Conservation (phyloP, 2,888 invertebrate genomes). For the Campoletis raptor region DNA sequence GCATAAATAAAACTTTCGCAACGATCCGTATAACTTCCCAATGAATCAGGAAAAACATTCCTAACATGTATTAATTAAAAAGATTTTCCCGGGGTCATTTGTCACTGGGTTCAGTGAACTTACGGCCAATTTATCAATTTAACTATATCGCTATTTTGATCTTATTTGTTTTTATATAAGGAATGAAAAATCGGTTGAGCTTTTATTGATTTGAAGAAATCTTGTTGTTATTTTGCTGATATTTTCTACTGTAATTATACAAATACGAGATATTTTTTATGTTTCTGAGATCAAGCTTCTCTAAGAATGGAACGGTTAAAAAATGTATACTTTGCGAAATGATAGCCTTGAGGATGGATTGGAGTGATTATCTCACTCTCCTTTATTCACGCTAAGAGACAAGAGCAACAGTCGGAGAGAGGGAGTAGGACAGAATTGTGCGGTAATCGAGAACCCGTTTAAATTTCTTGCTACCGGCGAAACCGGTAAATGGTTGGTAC, state of each 20-base stretch:
- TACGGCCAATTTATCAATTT: neutral
- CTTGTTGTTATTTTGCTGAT: neutral
- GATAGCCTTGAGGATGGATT: conserved; percentile 56
- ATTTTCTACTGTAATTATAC: neutral
- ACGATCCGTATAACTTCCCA: neutral
- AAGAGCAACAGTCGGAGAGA: conserved; percentile 17
- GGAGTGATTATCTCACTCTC: conserved; percentile 55
- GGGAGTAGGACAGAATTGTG: neutral
- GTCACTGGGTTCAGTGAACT: neutral
- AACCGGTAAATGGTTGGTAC: conserved; percentile 66
- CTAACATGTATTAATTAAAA: conserved; percentile 5
- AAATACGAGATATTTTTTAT: neutral
- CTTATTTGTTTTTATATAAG: too few relatives aligned
- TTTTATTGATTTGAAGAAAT: neutral
- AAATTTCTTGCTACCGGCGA: conserved; percentile 68
- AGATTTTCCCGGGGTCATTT: neutral
- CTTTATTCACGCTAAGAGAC: conserved; percentile 25
- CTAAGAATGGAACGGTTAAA: neutral
- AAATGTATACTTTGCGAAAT: conserved; percentile 41
- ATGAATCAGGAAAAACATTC: neutral
- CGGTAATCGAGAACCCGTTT: conserved; percentile 69
- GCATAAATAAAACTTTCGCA: conserved; percentile 43
- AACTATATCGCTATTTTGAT: neutral
- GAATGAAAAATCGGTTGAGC: too few relatives aligned
- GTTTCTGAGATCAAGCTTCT: neutral